Base-by-base conservation (phyloP, 2,888 invertebrate species). In the Ethmia dodecea region DNA sequence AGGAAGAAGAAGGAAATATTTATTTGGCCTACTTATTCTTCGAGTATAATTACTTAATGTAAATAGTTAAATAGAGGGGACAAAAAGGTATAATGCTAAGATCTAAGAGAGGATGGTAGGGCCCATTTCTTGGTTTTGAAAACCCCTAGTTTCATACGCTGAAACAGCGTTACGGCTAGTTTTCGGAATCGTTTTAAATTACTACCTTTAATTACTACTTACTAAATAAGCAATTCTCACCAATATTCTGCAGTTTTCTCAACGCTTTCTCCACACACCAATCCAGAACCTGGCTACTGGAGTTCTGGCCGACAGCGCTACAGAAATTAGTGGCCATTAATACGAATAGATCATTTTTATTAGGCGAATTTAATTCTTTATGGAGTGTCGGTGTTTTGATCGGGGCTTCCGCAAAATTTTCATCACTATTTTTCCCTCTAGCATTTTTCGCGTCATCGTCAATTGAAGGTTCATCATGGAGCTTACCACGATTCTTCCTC, bases 231-330 rank as follows among this genome's bases (percentile, higher is more conserved):
- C 10, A 29, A 5, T n/a, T 47, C 67, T 72, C 47, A 86, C 84
- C 76, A 34, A 80, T 60, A 43, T 56, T 49, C 27, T 68, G 59
- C 1, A 84, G 43, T 40, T 64, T 64, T 37, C 84, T 63, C 11
- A 86, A 43, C 0, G 79, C 62, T 25, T 84, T 86, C 25, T 83
- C 81, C 1, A 83, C 45, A 31, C 84, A 86, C 80, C 79, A 80
- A 13, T 60, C 61, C 6, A 81, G 40, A 15, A 54, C 50, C 38
- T 76, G 73, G 0, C 51, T 38, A 24, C 64, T 66, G 0, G n/a
- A 15, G 44, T 75, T 72, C 37, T 76, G 72, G 9, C 67, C 66
- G 29, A 84, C 73, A 45, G 75, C 72, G 26, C 61, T 75, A 37
- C 84, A 86, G 41, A 83, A 86, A 41, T 45, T 74, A 2, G 47